A percentile compares a stretch with the other conserved stretches of the same genome.
Evolutionary conservation across 2,888 invertebrate species (phyloP).

Genomic region (Acholoe squamosa): DNA sequence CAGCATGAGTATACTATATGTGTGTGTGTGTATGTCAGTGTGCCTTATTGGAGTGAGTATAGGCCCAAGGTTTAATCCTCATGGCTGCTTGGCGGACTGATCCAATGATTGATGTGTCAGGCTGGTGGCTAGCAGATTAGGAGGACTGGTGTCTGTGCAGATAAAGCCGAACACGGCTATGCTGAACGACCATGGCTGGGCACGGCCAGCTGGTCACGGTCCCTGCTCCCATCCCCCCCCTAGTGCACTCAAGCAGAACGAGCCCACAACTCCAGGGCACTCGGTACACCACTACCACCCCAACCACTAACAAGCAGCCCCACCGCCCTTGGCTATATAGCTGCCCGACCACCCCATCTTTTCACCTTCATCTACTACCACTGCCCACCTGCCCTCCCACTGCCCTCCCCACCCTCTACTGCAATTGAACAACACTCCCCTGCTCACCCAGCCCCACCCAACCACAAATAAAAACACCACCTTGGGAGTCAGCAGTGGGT

Average conservation of each 20-base stretch:
- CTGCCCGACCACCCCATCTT: neutral
- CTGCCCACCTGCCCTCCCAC: neutral
- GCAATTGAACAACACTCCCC: neutral
- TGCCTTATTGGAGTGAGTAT: neutral
- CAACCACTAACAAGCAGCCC: neutral
- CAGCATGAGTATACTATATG: too few relatives aligned
- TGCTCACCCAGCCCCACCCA: neutral
- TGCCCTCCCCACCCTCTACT: neutral
- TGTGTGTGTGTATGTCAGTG: neutral
- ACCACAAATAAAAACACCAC: neutral
- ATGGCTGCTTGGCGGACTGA: neutral
- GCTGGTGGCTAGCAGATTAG: neutral
- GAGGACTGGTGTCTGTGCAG: neutral
- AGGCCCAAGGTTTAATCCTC: neutral
- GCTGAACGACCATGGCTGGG: neutral
- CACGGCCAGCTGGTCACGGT: slow-evolving; percentile 3
- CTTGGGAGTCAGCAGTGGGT: neutral
- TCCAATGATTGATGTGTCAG: slow-evolving; percentile 1
- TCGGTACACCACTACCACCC: slow-evolving; percentile 8
- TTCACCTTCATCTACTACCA: neutral
- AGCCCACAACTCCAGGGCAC: neutral
- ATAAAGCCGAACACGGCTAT: slow-evolving; percentile 5
- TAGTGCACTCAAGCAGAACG: slow-evolving; percentile 10
- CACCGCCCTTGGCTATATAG: neutral
- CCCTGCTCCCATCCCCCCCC: neutral